Evolutionary conservation across 1,140 invertebrate species (phyloP), one percentile per base, ranked within the genome.

Genomic region (Micrasema longulum): DNA sequence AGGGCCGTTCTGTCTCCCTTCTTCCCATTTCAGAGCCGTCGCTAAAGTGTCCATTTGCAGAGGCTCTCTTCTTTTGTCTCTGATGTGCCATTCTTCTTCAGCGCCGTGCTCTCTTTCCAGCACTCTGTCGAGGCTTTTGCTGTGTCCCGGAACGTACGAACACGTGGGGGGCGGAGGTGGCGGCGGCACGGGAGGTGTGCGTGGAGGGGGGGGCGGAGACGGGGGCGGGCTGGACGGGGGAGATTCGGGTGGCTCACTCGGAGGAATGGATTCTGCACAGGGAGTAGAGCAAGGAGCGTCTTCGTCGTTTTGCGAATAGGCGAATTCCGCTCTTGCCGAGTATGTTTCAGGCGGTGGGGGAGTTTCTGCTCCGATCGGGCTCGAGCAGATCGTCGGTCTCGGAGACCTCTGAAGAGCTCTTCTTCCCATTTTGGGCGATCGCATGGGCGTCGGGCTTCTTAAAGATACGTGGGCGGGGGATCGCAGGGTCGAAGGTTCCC

Each of bases 51-150:
- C 83, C 26, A 87, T 75, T 73, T 87, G 87, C 14, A 91, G 76
- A 1, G 89, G 88, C 69, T 91, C 88, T 72, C 86, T 80, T 73
- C 84, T 81, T 55, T 88, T 77, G 73, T 89, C 88, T 70, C 87
- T 81, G 1, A 86, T 85, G 62, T 86, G 85, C 48, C 89, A 77
- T 71, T 87, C 87, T 74, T 82, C 83, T 14, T 64, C 65, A 73
- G 86, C 81, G 74, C 89, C 81, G 76, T 90, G 89, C 68, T 88
- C 81, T 73, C 90, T 88, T 6, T 89, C 78, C 5, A 89, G 79
- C 10, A 89, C 86, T 63, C 89, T 83, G 74, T 90, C 88, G 53
- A 89, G 80, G 20, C 86, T 87, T 55, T 80, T 78, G 74, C 82
- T 70, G 77, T 77, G 69, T 11, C 64, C 69, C 10, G 65, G 74